Conservation (phyloP, 2,797 vertebrate species). For the Hypotaenidia philippensis region DNA sequence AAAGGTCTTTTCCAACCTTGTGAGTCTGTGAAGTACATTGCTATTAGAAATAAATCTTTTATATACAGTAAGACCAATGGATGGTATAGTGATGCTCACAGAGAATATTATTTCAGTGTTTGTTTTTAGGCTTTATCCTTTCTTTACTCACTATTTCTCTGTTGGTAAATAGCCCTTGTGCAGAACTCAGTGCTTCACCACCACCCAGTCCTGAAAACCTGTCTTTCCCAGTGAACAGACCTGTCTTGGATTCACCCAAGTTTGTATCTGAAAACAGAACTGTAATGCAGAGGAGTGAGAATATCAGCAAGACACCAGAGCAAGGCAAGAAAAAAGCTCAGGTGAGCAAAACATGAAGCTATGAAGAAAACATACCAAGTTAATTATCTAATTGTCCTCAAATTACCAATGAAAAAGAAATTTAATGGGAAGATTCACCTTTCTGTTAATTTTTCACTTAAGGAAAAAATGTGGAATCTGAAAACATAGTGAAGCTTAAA, state of each 20-base stretch:
- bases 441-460: conserved; percentile 2
- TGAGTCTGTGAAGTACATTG: not conserved
- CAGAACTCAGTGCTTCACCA: not conserved
- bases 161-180: not conserved
- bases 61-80: not conserved
- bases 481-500: not conserved
- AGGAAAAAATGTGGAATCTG: not conserved
- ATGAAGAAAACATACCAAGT: not conserved
- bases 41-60: not conserved
- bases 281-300: not conserved
- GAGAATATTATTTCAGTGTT: not conserved
- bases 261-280: not conserved
- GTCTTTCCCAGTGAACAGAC: not conserved
- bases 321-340: conserved; percentile 30
- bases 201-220: not conserved
- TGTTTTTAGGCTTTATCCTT: not conserved
- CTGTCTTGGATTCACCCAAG: not conserved
- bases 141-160: not conserved
- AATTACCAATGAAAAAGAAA: not conserved
- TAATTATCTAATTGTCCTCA: not conserved
- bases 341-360: conserved; percentile 10
- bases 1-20: too few species aligned
- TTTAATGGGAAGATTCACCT: not conserved
- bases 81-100: not conserved
- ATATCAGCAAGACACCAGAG: not conserved